Evolutionary conservation across 2,113 vertebrate genomes (phyloP).

Genomic region (Laticauda colubrina): DNA sequence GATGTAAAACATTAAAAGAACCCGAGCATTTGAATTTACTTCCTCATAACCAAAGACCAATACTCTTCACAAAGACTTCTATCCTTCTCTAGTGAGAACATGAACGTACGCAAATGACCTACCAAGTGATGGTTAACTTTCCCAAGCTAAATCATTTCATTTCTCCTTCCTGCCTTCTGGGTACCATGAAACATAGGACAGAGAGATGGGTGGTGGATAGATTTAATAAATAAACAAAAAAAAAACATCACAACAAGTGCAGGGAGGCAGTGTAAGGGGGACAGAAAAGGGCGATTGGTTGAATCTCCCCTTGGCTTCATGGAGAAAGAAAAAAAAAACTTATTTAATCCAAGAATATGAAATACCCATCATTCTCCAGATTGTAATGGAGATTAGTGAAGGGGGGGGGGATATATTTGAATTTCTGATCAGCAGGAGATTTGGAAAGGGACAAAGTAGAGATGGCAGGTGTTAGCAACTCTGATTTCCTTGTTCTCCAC

Average conservation of each 20-base stretch:
- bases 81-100: neutral
- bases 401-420: constrained; percentile 83
- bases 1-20: too few relatives aligned
- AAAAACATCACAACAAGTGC: neutral
- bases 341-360: constrained; percentile 77
- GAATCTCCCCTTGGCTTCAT: neutral
- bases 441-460: constrained; percentile 75
- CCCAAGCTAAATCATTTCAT: too few relatives aligned
- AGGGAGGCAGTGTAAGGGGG: neutral
- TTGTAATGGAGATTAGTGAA: constrained; percentile 87
- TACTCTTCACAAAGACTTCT: neutral
- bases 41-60: too few relatives aligned
- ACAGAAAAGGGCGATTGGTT: neutral
- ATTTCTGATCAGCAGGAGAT: constrained; percentile 83
- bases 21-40: neutral
- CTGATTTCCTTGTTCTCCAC: neutral
- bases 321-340: constrained; percentile 64
- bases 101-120: neutral
- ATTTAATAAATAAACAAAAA: too few relatives aligned
- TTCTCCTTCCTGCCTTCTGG: neutral
- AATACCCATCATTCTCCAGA: constrained; percentile 75
- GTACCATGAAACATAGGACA: too few relatives aligned
- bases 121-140: neutral
- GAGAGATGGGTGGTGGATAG: too few relatives aligned
- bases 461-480: constrained; percentile 85